Conservation (phyloP, 2,888 invertebrate species). For the Didymodactylos carnosus region DNA sequence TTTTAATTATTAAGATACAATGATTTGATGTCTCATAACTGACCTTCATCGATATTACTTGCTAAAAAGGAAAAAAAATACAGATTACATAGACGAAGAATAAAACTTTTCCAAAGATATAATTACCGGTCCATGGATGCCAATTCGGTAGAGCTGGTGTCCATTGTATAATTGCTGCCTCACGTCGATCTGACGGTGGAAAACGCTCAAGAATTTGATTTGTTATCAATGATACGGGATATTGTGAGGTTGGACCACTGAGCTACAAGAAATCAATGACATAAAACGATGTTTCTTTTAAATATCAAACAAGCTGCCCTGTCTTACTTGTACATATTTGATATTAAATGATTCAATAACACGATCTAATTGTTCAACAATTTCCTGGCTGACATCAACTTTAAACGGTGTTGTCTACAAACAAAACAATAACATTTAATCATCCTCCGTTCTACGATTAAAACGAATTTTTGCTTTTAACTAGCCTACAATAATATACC, state of each 20-base stretch:
- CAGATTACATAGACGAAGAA: slow-evolving; percentile 34
- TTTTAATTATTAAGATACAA: no score
- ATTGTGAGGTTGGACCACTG: slow-evolving; percentile 16
- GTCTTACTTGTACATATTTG: no score
- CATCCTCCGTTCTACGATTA: background rate
- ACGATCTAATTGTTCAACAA: background rate
- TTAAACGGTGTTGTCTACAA: background rate
- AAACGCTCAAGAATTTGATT: slow-evolving; percentile 46
- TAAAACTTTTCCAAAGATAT: slow-evolving; percentile 70
- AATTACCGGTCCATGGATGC: slow-evolving; percentile 89
- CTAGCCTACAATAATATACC: background rate
- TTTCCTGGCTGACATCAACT: background rate
- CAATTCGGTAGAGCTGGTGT: slow-evolving; percentile 83
- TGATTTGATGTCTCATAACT: no score
- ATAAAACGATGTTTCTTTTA: no score
- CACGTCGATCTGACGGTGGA: slow-evolving; percentile 42
- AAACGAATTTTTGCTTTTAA: background rate
- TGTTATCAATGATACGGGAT: slow-evolving; percentile 41
- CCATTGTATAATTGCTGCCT: slow-evolving; percentile 59
- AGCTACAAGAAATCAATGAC: no score
- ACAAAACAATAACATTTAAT: background rate
- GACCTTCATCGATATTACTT: background rate
- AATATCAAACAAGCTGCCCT: no score
- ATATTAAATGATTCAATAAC: slow-evolving; percentile 7
- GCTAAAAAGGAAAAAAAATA: no score